phyloP scores from a whole-genome alignment of 2,888 invertebrate species.

The Escarpia spicata region DNA sequence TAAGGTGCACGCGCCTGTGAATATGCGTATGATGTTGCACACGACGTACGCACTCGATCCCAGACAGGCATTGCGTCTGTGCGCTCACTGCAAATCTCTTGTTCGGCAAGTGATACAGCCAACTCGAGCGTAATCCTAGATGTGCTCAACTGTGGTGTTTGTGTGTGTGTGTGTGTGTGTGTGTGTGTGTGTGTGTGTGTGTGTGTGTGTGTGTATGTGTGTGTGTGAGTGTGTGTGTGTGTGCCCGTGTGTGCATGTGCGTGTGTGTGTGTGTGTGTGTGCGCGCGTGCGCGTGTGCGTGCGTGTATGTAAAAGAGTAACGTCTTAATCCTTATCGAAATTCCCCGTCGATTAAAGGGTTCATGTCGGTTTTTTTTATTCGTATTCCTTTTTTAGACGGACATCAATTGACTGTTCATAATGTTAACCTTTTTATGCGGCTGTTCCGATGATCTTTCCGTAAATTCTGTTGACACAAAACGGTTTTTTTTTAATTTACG shows the following conservation, averaged over 20 bases:
- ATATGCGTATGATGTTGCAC: conserved; percentile 13
- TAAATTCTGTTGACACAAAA: too few relatives aligned
- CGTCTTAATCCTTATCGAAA: too few relatives aligned
- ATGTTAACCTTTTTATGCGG: too few relatives aligned
- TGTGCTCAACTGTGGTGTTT: background rate
- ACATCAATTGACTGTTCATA: too few relatives aligned
- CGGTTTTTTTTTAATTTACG: too few relatives aligned
- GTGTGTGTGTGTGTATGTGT: background rate
- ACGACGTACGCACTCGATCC: background rate
- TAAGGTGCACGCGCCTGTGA: background rate
- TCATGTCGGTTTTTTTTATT: too few relatives aligned
- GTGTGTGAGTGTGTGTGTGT: background rate
- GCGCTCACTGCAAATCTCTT: background rate
- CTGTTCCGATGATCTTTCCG: too few relatives aligned
- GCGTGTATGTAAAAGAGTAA: too few relatives aligned
- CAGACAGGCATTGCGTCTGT: background rate
- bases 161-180: background rate
- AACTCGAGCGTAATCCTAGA: background rate
- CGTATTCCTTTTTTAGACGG: too few relatives aligned
- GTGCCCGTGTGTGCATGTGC: background rate
- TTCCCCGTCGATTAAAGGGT: too few relatives aligned
- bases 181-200: background rate
- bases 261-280: too few relatives aligned
- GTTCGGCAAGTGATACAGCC: background rate
- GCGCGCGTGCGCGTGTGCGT: background rate